Evolutionary conservation across 2,113 vertebrate genomes (phyloP).

Genomic region (Eidolon helvum): DNA sequence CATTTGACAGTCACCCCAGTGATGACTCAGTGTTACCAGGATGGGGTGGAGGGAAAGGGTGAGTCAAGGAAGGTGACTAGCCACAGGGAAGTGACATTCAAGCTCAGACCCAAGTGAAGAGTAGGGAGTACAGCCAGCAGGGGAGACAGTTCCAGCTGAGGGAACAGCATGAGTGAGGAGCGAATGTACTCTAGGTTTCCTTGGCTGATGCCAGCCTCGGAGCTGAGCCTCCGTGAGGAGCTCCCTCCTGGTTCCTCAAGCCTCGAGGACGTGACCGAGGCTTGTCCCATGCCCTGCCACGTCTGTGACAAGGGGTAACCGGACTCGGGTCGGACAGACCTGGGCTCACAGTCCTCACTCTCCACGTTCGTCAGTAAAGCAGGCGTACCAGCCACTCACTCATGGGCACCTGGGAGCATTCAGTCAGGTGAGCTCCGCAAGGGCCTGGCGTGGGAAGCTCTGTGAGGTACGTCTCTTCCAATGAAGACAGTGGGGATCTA

Average conservation of each 20-base stretch:
- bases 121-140: fast-evolving
- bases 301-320: neutral
- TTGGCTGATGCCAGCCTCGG: fast-evolving
- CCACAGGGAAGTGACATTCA: neutral
- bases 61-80: neutral
- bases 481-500: neutral
- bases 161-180: neutral
- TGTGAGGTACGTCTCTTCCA: neutral
- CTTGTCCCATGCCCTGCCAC: neutral
- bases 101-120: neutral
- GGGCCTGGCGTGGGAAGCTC: neutral
- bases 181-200: neutral
- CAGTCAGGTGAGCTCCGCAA: neutral
- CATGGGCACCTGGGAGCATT: neutral
- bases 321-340: neutral
- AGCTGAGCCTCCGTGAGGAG: neutral
- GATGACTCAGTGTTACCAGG: slow-evolving; percentile 20
- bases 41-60: neutral
- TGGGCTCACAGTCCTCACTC: neutral
- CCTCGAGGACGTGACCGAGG: neutral
- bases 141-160: neutral
- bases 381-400: neutral
- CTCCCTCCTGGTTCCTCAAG: neutral
- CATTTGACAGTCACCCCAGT: neutral
- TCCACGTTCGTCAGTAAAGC: neutral